Percentiles rank a stretch among this genome's conserved stretches.
phyloP scores from a whole-genome alignment of 1,140 invertebrate genomes.

The Meloidogyne floridensis region DNA sequence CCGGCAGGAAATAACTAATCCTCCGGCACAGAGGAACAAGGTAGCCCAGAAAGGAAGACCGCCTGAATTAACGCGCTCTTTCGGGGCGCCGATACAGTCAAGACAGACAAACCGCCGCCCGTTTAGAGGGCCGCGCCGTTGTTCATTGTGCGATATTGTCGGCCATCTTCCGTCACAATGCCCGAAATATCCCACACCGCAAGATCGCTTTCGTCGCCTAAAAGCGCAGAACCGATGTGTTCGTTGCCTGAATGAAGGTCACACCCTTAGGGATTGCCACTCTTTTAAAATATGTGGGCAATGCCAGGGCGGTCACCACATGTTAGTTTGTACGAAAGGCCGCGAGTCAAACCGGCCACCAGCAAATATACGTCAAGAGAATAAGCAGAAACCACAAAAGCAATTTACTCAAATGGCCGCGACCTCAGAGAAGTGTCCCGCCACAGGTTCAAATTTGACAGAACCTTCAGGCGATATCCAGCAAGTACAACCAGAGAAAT shows the following conservation, averaged over 20 bases:
- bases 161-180: constrained; percentile 21
- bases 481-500: neutral
- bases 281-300: neutral
- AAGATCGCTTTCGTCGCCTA: constrained; percentile 17
- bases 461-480: neutral
- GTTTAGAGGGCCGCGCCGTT: neutral
- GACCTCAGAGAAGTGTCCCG: neutral
- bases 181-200: neutral
- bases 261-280: neutral
- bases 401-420: too few relatives aligned
- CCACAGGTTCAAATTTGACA: neutral
- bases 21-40: too few relatives aligned
- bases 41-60: too few relatives aligned
- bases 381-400: too few relatives aligned
- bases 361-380: too few relatives aligned
- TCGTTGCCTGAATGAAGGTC: constrained; percentile 5
- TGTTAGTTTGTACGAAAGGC: constrained; percentile 3
- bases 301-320: constrained; percentile 16
- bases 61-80: too few relatives aligned
- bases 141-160: neutral
- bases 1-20: too few relatives aligned
- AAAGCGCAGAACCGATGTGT: constrained; percentile 24
- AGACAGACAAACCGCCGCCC: too few relatives aligned
- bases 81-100: too few relatives aligned
- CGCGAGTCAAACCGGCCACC: too few relatives aligned